Conservation (phyloP, 2,113 vertebrate species). For the Alces alces region DNA sequence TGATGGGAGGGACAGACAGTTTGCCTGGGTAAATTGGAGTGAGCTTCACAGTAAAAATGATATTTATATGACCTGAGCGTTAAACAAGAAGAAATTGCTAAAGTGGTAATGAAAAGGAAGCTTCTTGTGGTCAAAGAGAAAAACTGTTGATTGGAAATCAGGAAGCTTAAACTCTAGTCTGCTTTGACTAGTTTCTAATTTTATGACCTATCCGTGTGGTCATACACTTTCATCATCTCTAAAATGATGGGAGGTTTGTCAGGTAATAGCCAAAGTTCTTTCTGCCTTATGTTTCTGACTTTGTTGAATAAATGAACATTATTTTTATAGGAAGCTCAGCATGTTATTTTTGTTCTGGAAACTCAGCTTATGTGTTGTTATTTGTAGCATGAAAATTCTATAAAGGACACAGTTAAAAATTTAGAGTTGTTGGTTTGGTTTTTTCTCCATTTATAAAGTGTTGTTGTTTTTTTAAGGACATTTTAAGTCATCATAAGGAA, state of each 20-base stretch:
- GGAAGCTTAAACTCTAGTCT: background rate
- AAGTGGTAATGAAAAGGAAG: background rate
- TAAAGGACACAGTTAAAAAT: background rate
- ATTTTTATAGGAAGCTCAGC: background rate
- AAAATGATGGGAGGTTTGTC: background rate
- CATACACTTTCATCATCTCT: background rate
- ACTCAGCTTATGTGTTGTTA: background rate
- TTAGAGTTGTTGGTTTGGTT: background rate
- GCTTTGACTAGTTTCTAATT: background rate
- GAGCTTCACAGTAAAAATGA: background rate
- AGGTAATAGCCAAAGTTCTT: background rate
- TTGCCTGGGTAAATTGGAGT: background rate
- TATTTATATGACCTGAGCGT: background rate
- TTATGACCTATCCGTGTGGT: background rate
- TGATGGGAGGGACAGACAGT: background rate
- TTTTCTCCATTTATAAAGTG: background rate
- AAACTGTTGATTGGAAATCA: background rate
- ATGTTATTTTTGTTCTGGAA: background rate
- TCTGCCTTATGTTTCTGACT: background rate
- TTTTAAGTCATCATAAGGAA: background rate
- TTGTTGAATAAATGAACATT: background rate
- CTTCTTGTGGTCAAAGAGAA: background rate
- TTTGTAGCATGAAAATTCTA: background rate
- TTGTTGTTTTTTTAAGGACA: background rate
- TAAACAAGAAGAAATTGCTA: background rate